Base-by-base conservation (phyloP, 92 coral and sea anemone genomes). In the Zoanthus solanderi region DNA sequence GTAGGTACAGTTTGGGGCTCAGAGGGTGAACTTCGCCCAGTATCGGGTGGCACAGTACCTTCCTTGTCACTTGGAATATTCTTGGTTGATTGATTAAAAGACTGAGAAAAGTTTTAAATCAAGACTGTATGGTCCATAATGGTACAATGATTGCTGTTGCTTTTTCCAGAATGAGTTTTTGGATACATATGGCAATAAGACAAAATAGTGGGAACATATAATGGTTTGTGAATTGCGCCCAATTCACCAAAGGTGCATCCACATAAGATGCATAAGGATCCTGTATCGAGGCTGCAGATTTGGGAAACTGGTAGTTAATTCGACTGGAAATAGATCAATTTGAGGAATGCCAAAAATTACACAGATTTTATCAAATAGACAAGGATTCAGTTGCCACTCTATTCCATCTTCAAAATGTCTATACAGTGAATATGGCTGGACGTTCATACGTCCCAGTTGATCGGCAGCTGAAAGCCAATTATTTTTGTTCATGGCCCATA, bases 151-250 rank as follows among this genome's bases (percentile, higher is more conserved):
- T 34, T 23, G 71, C 58, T 5, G 90, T 87, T 4, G 90, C 90
- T 69, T 69, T 57, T 42, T 87, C 87, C 30, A 61, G 86, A 7
- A 79, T 68, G 28, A 87, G 2, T 11, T 80, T 79, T 83, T 79
- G 90, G 28, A 87, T 78, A 53, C 87, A 87, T 52, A 87, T 87
- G 66, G 65, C 63, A 65, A 87, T 67, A 45, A 87, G 61, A 52
- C 90, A 87, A 79, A 84, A 83, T 53, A 88, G 88, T 23, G 88
- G 88, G 65, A 89, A 89, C n/a, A n/a, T 78, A 28, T 65, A 84
- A 75, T 61, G 32, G 31, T 85, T 83, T 71, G 89, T 23, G 23
- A 23, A 23, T 23, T 23, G 23, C 0, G 23, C 23, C 23, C 23
- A 23, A 23, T 23, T 23, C 23, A 89, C 71, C 84, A 53, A 86